A percentile compares a stretch with the other conserved stretches of the same genome.
phyloP scores from a whole-genome alignment of 2,888 invertebrate genomes.

The Hymenopus coronatus region DNA sequence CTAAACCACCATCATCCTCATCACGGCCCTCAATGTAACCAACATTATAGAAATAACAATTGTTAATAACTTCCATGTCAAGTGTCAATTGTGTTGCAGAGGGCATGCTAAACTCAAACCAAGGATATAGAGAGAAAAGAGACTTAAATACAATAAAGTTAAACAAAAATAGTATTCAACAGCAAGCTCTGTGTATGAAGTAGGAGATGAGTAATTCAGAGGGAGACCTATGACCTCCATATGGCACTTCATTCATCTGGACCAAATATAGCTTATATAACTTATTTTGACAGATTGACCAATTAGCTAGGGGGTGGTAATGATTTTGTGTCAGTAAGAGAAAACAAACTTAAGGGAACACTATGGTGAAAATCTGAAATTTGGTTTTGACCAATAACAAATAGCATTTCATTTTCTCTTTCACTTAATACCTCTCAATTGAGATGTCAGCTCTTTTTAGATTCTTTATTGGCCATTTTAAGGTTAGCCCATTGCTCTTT shows the following conservation, averaged over 20 bases:
- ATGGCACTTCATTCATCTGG: not conserved
- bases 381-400: too few relatives aligned
- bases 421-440: too few relatives aligned
- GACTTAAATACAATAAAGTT: not conserved
- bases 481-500: too few relatives aligned
- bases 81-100: not conserved
- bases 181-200: not conserved
- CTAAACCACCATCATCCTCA: not conserved
- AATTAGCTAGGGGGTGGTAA: not conserved
- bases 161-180: not conserved
- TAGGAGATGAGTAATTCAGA: not conserved
- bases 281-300: not conserved
- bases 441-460: too few relatives aligned
- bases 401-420: too few relatives aligned
- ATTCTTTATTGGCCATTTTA: too few relatives aligned
- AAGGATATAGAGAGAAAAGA: not conserved
- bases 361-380: too few relatives aligned
- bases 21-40: not conserved
- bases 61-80: not conserved
- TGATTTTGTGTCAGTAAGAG: not conserved
- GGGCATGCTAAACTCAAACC: not conserved
- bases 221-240: not conserved
- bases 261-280: not conserved
- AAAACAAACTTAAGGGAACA: slow-evolving; percentile 36
- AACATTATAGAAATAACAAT: not conserved